Evolutionary conservation across 35 echinoderm and acorn worm species (phyloP).

Genomic region (Stichopus chloronotus): DNA sequence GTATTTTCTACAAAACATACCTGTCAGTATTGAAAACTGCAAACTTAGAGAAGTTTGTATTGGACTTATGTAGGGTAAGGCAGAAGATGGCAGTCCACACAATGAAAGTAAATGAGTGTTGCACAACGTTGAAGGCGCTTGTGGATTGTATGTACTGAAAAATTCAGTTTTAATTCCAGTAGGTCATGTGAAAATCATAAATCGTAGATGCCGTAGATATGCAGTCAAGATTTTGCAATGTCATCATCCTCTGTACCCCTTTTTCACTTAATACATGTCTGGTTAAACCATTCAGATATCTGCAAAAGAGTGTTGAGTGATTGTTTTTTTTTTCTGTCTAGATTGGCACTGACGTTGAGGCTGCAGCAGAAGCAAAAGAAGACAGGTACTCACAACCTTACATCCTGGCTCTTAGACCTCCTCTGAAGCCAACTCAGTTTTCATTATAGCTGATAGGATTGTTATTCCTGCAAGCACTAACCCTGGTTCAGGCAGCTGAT

Average conservation of each 20-base stretch:
- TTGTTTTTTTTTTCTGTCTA: neutral
- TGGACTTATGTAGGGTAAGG: neutral
- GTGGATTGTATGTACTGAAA: neutral
- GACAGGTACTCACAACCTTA: neutral
- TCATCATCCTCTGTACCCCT: conserved; percentile 5
- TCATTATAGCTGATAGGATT: conserved; percentile 11
- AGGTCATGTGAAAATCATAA: neutral
- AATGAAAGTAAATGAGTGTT: neutral
- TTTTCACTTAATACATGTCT: conserved; percentile 15
- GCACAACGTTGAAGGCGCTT: neutral
- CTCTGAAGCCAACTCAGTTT: neutral
- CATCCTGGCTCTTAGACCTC: conserved; percentile 6
- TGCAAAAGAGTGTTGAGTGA: neutral
- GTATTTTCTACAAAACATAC: conserved; percentile 48
- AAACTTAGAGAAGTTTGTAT: neutral
- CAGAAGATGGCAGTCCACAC: neutral
- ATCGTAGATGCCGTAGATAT: neutral
- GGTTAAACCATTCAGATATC: neutral
- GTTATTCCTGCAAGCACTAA: conserved; percentile 23
- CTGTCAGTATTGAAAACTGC: conserved; percentile 30
- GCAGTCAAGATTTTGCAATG: neutral
- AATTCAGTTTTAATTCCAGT: neutral
- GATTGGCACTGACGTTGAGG: conserved; percentile 37
- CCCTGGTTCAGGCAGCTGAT: conserved; percentile 34
- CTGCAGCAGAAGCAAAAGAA: neutral